Conservation (phyloP, 2,797 vertebrate genomes). For the Prionace glauca region DNA sequence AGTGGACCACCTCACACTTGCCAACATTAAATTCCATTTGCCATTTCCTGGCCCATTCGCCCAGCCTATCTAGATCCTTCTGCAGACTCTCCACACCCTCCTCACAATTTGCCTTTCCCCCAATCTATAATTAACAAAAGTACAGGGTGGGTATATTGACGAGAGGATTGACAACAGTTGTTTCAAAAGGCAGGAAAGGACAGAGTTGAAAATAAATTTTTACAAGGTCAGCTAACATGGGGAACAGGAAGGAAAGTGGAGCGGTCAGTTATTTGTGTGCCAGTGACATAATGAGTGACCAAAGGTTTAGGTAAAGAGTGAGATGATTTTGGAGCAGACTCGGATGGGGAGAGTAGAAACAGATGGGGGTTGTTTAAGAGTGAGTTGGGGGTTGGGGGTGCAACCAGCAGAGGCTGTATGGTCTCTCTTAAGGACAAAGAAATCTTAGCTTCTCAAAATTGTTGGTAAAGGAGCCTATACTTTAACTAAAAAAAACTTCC, state of each 20-base stretch:
- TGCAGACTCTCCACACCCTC: no score
- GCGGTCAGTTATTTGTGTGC: not conserved
- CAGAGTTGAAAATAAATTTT: not conserved
- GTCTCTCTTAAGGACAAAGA: not conserved
- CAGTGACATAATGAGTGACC: not conserved
- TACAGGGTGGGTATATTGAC: not conserved
- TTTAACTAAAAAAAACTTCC: not conserved
- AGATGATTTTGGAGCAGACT: not conserved
- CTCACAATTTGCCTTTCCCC: no score
- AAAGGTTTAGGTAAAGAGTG: not conserved
- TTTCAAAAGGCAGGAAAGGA: not conserved
- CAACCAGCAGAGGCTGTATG: not conserved
- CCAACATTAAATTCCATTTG: no score
- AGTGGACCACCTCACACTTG: no score
- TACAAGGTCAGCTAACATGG: not conserved
- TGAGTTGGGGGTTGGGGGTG: no score
- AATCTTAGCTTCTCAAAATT: not conserved
- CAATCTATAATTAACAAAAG: not conserved
- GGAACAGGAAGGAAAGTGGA: not conserved
- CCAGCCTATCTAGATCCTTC: no score
- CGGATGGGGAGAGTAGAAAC: not conserved
- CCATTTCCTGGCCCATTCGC: no score
- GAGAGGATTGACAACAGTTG: not conserved
- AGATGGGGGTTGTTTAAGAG: no score
- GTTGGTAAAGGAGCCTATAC: not conserved